Percentiles rank a stretch among this genome's conserved stretches.
phyloP scores from a whole-genome alignment of 2,888 invertebrate species.

The Aspidiotus rigidus region DNA sequence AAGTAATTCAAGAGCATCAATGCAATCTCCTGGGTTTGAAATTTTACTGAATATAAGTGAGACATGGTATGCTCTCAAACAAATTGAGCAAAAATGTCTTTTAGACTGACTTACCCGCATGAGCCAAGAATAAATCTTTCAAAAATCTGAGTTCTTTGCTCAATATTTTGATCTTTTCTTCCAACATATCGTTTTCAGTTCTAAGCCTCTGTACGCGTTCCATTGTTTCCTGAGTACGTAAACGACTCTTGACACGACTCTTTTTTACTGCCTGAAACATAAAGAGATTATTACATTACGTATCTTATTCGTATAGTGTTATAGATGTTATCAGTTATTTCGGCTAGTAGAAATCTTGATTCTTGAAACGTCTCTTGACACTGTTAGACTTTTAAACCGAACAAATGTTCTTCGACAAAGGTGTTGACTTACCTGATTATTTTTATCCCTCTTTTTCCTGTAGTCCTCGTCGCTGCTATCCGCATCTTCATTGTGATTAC shows the following conservation, averaged over 20 bases:
- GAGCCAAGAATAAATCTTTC: constrained; percentile 70
- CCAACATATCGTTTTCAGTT: constrained; percentile 67
- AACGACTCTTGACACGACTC: constrained; percentile 67
- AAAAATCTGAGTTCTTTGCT: constrained; percentile 69
- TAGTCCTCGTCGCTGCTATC: constrained; percentile 58
- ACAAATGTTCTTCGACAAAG: background rate
- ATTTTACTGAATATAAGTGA: background rate
- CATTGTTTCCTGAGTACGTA: constrained; percentile 66
- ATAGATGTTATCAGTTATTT: too few species aligned
- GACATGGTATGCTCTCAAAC: background rate
- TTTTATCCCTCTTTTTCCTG: constrained; percentile 61
- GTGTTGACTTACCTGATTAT: constrained; percentile 55
- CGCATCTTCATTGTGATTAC: constrained; percentile 18
- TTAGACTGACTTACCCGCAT: constrained; percentile 51
- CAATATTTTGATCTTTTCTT: constrained; percentile 71
- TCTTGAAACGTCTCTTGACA: too few species aligned
- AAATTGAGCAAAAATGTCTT: background rate
- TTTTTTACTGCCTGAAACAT: constrained; percentile 64
- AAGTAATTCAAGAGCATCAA: too few species aligned
- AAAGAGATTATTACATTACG: background rate
- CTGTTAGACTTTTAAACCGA: too few species aligned
- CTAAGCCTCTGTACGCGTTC: constrained; percentile 64
- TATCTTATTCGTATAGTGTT: too few species aligned
- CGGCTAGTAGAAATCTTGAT: too few species aligned
- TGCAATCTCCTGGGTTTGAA: too few species aligned